These are phyloP conservation scores for Tinamus major DNA, from an alignment of 2,797 vertebrate species.

Conservation along the genomic window DNA sequence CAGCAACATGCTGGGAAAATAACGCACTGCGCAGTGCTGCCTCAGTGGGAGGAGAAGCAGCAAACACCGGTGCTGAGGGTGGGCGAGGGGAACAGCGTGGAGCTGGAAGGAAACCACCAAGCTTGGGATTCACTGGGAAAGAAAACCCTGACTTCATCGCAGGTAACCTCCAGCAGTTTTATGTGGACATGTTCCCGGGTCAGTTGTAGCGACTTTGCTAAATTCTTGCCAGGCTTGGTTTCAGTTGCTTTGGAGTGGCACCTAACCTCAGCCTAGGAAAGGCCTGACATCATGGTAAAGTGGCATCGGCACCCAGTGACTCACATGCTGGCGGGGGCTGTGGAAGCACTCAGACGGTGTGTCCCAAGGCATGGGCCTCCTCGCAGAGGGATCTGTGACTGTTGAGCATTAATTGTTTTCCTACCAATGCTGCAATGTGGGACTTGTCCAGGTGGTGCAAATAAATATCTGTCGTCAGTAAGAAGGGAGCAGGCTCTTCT, in stretches of 20 bases:
- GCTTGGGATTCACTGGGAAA: background rate
- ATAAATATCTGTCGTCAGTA: background rate
- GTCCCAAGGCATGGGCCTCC: background rate
- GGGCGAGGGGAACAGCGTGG: background rate
- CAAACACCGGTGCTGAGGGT: background rate
- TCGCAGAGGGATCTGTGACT: background rate
- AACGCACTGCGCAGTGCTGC: fast-evolving
- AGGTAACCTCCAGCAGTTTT: background rate
- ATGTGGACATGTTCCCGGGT: background rate
- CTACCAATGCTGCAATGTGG: background rate
- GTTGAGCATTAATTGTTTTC: background rate
- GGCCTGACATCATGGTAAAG: too few relatives aligned
- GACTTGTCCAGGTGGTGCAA: background rate
- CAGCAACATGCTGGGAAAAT: background rate
- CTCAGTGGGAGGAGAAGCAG: background rate
- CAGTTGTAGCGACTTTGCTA: background rate
- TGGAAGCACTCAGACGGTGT: background rate
- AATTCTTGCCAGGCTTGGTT: background rate
- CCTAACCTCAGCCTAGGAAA: background rate
- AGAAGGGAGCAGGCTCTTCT: background rate
- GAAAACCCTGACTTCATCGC: background rate
- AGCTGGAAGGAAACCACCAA: background rate
- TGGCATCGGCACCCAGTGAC: too few relatives aligned
- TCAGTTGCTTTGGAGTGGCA: background rate
- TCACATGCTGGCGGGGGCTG: background rate